These are phyloP conservation scores for Pseudoatta argentina DNA, from an alignment of 1,140 invertebrate species.

Conservation along the genomic window DNA sequence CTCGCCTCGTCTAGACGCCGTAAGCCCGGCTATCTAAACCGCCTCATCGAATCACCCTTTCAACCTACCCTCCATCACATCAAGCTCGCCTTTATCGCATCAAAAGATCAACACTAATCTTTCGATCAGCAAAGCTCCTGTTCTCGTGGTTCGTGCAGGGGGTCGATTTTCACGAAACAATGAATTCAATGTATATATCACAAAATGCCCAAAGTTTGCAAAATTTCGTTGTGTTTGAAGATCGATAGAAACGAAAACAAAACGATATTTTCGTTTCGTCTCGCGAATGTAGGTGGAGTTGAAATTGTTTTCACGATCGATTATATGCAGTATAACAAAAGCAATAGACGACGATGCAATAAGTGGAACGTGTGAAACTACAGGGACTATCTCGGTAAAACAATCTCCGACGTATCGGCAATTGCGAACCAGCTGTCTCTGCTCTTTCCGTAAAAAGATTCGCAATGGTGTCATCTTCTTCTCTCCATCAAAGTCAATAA, in stretches of 20 bases:
- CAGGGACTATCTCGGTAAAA: background rate
- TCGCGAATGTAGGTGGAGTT: background rate
- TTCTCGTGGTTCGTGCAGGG: background rate
- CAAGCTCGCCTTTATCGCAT: slow-evolving; percentile 20
- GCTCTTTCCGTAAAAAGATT: background rate
- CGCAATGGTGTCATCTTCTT: background rate
- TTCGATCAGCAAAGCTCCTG: slow-evolving; percentile 13
- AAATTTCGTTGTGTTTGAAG: background rate
- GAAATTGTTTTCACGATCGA: background rate
- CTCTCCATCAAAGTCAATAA: slow-evolving; percentile 36
- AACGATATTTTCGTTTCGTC: slow-evolving; percentile 19
- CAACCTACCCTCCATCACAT: slow-evolving; percentile 28
- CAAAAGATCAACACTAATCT: slow-evolving; percentile 45
- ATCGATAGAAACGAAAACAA: background rate
- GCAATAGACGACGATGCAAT: background rate
- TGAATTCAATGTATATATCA: background rate
- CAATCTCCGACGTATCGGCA: slow-evolving; percentile 15
- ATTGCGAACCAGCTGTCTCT: slow-evolving; percentile 1
- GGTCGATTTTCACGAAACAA: slow-evolving; percentile 13
- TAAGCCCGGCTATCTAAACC: slow-evolving; percentile 48
- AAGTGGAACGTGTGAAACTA: slow-evolving; percentile 8
- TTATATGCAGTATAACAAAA: background rate
- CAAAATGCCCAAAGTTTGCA: background rate
- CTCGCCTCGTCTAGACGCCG: slow-evolving; percentile 29
- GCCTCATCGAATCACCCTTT: slow-evolving; percentile 23